Evolutionary conservation across 35 echinoderm and acorn worm genomes (phyloP), one percentile per base, ranked within the genome.

Genomic region (Apostichopus parvimensis): DNA sequence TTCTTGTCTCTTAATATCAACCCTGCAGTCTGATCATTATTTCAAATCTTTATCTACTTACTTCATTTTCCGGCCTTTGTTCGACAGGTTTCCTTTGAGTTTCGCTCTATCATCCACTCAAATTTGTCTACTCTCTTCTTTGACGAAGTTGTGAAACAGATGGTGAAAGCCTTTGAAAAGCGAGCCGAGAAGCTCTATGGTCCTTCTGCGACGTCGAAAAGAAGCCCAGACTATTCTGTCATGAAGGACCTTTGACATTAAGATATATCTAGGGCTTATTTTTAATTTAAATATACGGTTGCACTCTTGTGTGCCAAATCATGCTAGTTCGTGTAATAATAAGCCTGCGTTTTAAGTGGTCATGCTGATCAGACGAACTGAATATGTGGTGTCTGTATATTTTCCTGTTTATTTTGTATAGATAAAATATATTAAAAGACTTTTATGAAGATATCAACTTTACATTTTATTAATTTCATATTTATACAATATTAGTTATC

Each of bases 101-200:
- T 99, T 91, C 93, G 97, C 53, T 96, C 94, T 23, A 92, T 79
- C 9, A 88, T 99, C n/a, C 97, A 99, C 72, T 96, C 97, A 55
- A 88, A 99, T 57, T 76, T 96, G 56, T 96, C 97, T 0, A 90
- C 91, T 0, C 22, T 99, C 12, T 99, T 99, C 93, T 99, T 99
- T 79, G 97, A 99, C 82, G 97, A 99, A 87, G 97, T 99, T 12
- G 97, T 99, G 5, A 99, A 99, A 95, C 95, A 99, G 61, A 99
- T 96, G 93, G 97, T 99, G 91, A 95, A 95, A 62, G 97, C 97
- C 62, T 99, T 99, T 80, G 88, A 93, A 82, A 96, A 93, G 82
- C 60, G 92, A 83, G 97, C 97, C 1, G 92, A 99, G 65, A 95
- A 89, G 56, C 6, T 99, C 11, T 92, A 96, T 18, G 94, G 97